These are phyloP conservation scores for Metallyticus violacea DNA, from an alignment of 2,888 invertebrate species.

Conservation along the genomic window DNA sequence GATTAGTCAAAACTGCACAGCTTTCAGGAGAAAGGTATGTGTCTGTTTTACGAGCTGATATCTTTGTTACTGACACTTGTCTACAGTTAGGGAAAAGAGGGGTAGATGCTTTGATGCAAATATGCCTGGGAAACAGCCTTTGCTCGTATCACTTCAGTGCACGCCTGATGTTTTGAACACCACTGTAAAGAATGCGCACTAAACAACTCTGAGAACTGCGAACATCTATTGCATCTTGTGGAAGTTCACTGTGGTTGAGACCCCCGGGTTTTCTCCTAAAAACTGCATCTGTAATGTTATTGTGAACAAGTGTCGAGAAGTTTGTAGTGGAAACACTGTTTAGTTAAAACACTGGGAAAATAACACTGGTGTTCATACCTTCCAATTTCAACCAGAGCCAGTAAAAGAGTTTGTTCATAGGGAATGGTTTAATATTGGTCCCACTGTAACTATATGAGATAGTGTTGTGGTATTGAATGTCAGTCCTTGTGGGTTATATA, in stretches of 20 bases:
- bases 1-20: no score
- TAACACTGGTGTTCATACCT: neutral
- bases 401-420: neutral
- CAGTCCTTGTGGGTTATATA: neutral
- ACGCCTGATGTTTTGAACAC: neutral
- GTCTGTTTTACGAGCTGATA: neutral
- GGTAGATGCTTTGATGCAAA: neutral
- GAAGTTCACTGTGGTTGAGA: neutral
- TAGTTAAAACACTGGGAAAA: neutral
- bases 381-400: neutral
- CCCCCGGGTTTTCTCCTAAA: neutral
- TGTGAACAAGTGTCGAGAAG: neutral
- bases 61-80: neutral
- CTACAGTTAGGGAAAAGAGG: neutral
- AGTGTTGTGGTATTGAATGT: neutral
- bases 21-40: neutral
- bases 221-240: neutral
- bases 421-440: no score
- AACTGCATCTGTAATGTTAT: neutral
- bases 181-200: neutral
- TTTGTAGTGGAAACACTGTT: neutral
- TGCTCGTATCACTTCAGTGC: neutral
- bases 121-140: neutral
- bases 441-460: neutral
- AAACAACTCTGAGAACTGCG: neutral